Conservation (phyloP, 1,140 invertebrate species). For the Vollenhovia emeryi region DNA sequence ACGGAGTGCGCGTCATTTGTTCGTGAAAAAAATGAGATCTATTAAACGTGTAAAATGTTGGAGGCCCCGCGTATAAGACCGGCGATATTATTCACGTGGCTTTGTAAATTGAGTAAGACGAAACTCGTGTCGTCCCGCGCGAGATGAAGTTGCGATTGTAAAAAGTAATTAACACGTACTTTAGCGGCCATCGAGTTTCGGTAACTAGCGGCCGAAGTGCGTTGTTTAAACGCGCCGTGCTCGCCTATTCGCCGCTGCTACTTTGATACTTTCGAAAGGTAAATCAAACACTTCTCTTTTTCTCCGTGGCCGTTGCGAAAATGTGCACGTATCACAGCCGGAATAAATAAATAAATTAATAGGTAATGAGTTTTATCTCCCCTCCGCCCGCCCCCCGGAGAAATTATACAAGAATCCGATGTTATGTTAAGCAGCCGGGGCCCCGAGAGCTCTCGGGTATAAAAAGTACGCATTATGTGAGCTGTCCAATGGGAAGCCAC, state of each 20-base stretch:
- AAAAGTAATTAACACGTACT: slow-evolving; percentile 23
- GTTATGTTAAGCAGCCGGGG: slow-evolving; percentile 45
- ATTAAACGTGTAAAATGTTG: slow-evolving; percentile 29
- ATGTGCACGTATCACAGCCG: neutral
- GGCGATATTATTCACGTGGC: neutral
- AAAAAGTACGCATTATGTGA: slow-evolving; percentile 72
- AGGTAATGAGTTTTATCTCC: slow-evolving; percentile 65
- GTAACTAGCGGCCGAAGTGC: neutral
- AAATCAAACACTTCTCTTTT: neutral
- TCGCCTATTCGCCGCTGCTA: neutral
- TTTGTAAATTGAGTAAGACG: neutral
- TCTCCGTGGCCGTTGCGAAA: neutral
- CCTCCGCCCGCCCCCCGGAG: neutral
- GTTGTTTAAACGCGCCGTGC: neutral
- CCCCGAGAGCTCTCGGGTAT: slow-evolving; percentile 42
- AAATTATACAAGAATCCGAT: slow-evolving; percentile 65
- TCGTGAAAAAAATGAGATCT: slow-evolving; percentile 11
- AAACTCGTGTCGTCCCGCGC: neutral
- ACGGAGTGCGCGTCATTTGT: neutral
- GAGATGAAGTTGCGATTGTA: slow-evolving; percentile 2
- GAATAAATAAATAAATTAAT: slow-evolving; percentile 71
- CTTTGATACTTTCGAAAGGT: neutral
- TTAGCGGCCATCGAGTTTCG: neutral
- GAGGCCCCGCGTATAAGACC: neutral
- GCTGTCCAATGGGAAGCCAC: slow-evolving; percentile 63